Evolutionary conservation across 1,140 invertebrate species (phyloP).

Genomic region (Chrysoperla carnea): DNA sequence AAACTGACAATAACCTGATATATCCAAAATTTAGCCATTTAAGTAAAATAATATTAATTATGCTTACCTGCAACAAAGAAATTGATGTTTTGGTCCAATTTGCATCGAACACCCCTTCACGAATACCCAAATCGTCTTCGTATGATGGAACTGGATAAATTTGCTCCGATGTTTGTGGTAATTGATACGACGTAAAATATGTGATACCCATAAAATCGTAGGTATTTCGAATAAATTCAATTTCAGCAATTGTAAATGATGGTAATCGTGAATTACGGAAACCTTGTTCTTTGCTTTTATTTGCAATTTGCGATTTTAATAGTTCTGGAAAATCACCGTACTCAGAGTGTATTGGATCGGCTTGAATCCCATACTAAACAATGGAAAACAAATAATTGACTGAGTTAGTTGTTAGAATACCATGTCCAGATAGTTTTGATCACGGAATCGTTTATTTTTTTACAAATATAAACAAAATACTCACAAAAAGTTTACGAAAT

Average conservation of each 20-base stretch:
- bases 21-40: no score
- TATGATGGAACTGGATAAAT: conserved; percentile 27
- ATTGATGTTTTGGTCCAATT: conserved; percentile 1
- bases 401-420: no score
- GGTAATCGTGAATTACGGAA: conserved; percentile 25
- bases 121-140: conserved; percentile 27
- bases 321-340: conserved; percentile 40
- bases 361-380: conserved; percentile 41
- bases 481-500: conserved; percentile 3
- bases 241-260: conserved; percentile 17
- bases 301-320: conserved; percentile 31
- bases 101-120: conserved; percentile 2
- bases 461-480: no score
- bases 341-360: conserved; percentile 36
- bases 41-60: no score
- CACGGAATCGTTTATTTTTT: no score
- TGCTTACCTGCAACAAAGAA: conserved; percentile 11
- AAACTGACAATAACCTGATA: no score
- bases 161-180: conserved; percentile 20
- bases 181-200: conserved; percentile 30
- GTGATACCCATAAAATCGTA: conserved; percentile 8
- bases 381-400: no score
- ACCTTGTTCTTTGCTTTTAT: conserved; percentile 31
- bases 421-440: no score
- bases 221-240: conserved; percentile 14